Evolutionary conservation across 2,888 invertebrate genomes (phyloP).

Genomic region (Stenoptilia bipunctidactyla): DNA sequence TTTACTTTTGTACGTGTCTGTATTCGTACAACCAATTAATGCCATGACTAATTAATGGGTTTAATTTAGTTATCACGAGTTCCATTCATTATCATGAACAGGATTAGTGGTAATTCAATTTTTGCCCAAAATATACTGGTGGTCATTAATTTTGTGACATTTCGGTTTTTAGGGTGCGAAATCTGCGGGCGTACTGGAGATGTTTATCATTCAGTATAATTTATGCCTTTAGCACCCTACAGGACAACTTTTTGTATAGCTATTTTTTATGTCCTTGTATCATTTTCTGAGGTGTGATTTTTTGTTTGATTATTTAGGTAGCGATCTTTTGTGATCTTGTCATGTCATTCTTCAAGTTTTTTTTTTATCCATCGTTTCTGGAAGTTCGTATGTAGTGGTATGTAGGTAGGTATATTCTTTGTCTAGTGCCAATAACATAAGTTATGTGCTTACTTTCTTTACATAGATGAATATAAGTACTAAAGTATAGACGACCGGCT

Average conservation of each 20-base stretch:
- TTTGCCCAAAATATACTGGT: slow-evolving; percentile 27
- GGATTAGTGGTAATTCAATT: slow-evolving; percentile 35
- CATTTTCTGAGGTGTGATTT: slow-evolving; percentile 14
- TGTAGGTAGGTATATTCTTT: too few species aligned
- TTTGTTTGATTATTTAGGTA: not conserved
- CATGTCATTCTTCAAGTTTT: too few species aligned
- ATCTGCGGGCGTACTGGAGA: slow-evolving; percentile 42
- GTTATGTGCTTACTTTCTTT: too few species aligned
- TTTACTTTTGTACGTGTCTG: slow-evolving; percentile 2
- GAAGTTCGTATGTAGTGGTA: too few species aligned
- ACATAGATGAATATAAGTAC: too few species aligned
- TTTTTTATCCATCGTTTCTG: too few species aligned
- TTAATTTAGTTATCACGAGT: slow-evolving; percentile 3
- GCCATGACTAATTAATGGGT: slow-evolving; percentile 2
- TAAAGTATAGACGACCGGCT: too few species aligned
- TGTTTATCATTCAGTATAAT: slow-evolving; percentile 45
- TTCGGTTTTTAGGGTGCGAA: slow-evolving; percentile 22
- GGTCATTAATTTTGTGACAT: slow-evolving; percentile 39
- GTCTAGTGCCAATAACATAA: too few species aligned
- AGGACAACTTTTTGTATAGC: not conserved
- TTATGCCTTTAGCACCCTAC: slow-evolving; percentile 35
- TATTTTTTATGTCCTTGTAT: slow-evolving; percentile 5
- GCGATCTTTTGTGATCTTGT: too few species aligned
- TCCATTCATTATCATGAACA: not conserved
- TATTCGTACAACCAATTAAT: slow-evolving; percentile 2